Conservation (phyloP, 2,888 invertebrate genomes). For the Drosophila subquinaria region DNA sequence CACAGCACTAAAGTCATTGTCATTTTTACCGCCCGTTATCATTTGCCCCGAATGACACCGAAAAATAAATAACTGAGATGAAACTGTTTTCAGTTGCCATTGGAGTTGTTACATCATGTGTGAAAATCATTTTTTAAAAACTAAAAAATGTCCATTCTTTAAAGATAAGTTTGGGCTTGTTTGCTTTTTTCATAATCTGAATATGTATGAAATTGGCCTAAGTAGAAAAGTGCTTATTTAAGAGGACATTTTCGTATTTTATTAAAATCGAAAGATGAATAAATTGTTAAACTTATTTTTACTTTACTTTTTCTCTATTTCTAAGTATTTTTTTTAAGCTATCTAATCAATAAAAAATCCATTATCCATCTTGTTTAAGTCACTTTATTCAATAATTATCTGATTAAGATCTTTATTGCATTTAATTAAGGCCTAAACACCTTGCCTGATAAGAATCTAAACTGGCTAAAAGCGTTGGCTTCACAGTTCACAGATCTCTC, state of each 20-base stretch:
- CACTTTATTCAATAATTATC: not conserved
- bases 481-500: slow-evolving; percentile 2
- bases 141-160: not conserved
- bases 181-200: too few species aligned
- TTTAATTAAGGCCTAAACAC: slow-evolving; percentile 18
- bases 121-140: slow-evolving; percentile 2
- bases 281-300: too few species aligned
- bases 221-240: too few species aligned
- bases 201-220: too few species aligned
- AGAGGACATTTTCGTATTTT: too few species aligned
- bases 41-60: slow-evolving; percentile 49
- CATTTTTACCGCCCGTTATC: slow-evolving; percentile 62
- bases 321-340: not conserved
- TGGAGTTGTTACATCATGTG: slow-evolving; percentile 3
- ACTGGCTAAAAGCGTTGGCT: slow-evolving; percentile 9
- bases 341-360: not conserved
- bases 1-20: slow-evolving; percentile 65
- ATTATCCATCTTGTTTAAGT: not conserved
- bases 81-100: slow-evolving; percentile 3
- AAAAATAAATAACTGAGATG: slow-evolving; percentile 23
- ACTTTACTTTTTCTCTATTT: not conserved
- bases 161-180: not conserved
- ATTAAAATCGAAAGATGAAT: too few species aligned
- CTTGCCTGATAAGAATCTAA: slow-evolving; percentile 13
- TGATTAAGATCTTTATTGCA: not conserved